Evolutionary conservation across 2,888 invertebrate genomes (phyloP).

Genomic region (Campoletis raptor): DNA sequence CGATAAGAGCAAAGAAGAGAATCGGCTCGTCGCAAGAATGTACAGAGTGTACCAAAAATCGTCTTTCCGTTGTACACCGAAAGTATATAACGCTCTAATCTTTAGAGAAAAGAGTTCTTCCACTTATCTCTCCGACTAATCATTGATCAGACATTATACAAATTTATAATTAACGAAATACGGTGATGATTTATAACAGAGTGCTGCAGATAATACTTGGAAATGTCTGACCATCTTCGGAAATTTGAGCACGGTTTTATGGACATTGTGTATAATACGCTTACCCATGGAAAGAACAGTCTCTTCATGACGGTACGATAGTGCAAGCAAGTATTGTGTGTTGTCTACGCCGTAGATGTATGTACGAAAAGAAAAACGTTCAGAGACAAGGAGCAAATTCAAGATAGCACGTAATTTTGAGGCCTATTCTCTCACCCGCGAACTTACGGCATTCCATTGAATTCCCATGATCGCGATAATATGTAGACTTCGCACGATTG

Average conservation of each 20-base stretch:
- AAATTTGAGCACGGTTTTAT: neutral
- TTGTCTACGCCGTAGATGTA: constrained; percentile 4
- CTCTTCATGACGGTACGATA: constrained; percentile 1
- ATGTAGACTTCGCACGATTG: neutral
- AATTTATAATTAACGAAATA: neutral
- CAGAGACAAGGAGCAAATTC: constrained; percentile 1
- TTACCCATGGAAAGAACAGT: neutral
- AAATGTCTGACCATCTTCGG: neutral
- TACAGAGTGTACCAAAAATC: constrained; percentile 7
- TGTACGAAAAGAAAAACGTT: constrained; percentile 39
- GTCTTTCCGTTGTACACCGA: neutral
- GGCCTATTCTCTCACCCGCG: neutral
- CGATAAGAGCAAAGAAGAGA: constrained; percentile 53
- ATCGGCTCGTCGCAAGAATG: constrained; percentile 31
- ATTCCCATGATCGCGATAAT: constrained; percentile 53
- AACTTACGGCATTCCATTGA: constrained; percentile 33
- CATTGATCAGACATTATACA: neutral
- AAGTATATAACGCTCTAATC: neutral
- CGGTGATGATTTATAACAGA: neutral
- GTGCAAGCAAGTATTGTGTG: constrained; percentile 31
- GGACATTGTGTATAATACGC: constrained; percentile 23
- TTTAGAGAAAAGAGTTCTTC: neutral
- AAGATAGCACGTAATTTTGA: constrained; percentile 45
- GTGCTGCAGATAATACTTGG: neutral
- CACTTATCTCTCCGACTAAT: neutral